phyloP scores from a whole-genome alignment of 2,797 vertebrate genomes.

The Lateolabrax maculatus region DNA sequence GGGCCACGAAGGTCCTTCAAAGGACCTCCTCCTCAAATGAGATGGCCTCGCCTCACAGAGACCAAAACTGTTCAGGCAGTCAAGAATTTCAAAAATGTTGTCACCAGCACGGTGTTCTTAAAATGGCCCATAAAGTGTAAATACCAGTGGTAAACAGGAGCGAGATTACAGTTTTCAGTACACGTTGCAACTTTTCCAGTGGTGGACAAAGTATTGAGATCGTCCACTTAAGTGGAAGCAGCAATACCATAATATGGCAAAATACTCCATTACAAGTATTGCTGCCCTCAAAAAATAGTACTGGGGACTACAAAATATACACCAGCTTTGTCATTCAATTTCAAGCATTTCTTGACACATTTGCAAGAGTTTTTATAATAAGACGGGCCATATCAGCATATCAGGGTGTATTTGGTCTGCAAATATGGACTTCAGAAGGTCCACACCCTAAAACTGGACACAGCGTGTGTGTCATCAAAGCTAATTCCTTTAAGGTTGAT shows the following conservation, averaged over 20 bases:
- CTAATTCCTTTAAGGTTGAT: constrained; percentile 20
- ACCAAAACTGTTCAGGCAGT: background rate
- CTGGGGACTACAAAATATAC: background rate
- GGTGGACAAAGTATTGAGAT: background rate
- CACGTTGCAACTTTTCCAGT: background rate
- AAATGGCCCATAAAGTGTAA: background rate
- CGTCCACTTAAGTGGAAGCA: background rate
- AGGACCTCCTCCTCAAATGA: constrained; percentile 6
- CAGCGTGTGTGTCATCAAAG: background rate
- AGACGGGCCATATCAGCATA: background rate
- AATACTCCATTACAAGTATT: background rate
- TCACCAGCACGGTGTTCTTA: background rate
- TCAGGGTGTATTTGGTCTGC: background rate
- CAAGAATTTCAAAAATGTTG: constrained; percentile 3
- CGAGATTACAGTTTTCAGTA: background rate
- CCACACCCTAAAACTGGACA: constrained; percentile 4
- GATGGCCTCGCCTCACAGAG: background rate
- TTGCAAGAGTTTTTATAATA: background rate
- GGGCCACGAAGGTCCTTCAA: constrained; percentile 12
- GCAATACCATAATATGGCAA: background rate
- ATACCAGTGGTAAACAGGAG: background rate
- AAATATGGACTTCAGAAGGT: constrained; percentile 7
- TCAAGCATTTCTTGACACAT: background rate
- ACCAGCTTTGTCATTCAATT: background rate
- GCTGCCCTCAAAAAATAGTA: background rate